Conservation (phyloP, 1,140 invertebrate genomes). For the Magallana ariakensis region DNA sequence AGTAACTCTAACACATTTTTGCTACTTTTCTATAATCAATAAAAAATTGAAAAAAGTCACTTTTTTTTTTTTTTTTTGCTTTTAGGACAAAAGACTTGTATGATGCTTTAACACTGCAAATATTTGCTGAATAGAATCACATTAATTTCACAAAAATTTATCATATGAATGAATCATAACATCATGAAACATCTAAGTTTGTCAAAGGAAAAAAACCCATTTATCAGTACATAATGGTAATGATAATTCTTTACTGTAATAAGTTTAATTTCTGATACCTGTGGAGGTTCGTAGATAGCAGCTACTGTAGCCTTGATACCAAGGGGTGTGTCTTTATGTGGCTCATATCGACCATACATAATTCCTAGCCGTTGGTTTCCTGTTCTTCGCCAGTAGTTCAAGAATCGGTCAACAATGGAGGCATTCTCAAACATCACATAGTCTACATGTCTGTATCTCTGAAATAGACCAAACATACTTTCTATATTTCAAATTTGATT, state of each 20-base stretch:
- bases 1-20: conserved; percentile 81
- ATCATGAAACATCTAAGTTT: too few relatives aligned
- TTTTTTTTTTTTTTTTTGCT: too few relatives aligned
- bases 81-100: too few relatives aligned
- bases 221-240: too few relatives aligned
- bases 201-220: too few relatives aligned
- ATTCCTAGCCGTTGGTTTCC: conserved; percentile 96
- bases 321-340: conserved; percentile 95
- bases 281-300: conserved; percentile 99
- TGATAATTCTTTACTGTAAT: too few relatives aligned
- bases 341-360: conserved; percentile 95
- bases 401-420: conserved; percentile 95
- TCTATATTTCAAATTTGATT: background rate
- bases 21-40: conserved; percentile 74
- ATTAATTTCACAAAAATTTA: too few relatives aligned
- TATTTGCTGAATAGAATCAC: too few relatives aligned
- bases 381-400: conserved; percentile 97
- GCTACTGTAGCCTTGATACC: conserved; percentile 95
- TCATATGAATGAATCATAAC: too few relatives aligned
- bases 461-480: conserved; percentile 60
- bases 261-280: conserved; percentile 81
- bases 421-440: conserved; percentile 99
- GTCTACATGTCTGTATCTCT: conserved; percentile 97
- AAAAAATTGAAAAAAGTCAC: too few relatives aligned
- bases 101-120: too few relatives aligned